These are phyloP conservation scores for Heliocidaris erythrogramma DNA, from an alignment of 35 echinoderm and acorn worm genomes.

Conservation along the genomic window DNA sequence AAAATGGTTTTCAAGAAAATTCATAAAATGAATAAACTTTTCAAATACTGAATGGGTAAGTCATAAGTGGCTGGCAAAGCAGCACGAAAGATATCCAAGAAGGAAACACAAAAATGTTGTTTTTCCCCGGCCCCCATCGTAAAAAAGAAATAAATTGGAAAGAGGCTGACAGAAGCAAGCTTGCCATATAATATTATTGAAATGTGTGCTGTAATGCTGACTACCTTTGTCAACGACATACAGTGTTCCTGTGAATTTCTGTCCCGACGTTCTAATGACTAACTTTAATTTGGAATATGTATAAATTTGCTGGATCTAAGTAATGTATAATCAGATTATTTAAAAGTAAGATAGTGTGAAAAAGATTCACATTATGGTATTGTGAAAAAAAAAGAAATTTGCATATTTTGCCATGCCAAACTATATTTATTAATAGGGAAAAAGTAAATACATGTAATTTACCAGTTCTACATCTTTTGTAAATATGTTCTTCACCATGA, in stretches of 20 bases:
- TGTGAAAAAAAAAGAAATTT: not conserved
- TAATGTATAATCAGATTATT: not conserved
- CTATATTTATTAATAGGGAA: conserved; percentile 5
- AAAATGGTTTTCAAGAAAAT: not conserved
- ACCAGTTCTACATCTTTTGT: not conserved
- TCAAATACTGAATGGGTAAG: not conserved
- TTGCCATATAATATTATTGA: not conserved
- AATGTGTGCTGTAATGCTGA: not conserved
- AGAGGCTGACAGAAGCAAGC: not conserved
- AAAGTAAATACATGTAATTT: not conserved
- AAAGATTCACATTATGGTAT: not conserved
- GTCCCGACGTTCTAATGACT: not conserved
- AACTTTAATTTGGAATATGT: not conserved
- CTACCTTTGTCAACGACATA: not conserved
- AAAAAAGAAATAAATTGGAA: not conserved
- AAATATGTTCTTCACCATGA: not conserved
- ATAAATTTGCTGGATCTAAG: not conserved
- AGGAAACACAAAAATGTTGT: too few relatives aligned
- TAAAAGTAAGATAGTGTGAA: not conserved
- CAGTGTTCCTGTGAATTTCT: not conserved
- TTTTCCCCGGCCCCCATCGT: not conserved
- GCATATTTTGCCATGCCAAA: conserved; percentile 9
- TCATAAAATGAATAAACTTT: conserved; percentile 48
- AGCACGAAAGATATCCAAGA: too few relatives aligned
- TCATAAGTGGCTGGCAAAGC: not conserved